A percentile compares a stretch with the other conserved stretches of the same genome.
These are phyloP conservation scores for Triops cancriformis DNA, from an alignment of 1,140 invertebrate genomes.

Conservation along the genomic window DNA sequence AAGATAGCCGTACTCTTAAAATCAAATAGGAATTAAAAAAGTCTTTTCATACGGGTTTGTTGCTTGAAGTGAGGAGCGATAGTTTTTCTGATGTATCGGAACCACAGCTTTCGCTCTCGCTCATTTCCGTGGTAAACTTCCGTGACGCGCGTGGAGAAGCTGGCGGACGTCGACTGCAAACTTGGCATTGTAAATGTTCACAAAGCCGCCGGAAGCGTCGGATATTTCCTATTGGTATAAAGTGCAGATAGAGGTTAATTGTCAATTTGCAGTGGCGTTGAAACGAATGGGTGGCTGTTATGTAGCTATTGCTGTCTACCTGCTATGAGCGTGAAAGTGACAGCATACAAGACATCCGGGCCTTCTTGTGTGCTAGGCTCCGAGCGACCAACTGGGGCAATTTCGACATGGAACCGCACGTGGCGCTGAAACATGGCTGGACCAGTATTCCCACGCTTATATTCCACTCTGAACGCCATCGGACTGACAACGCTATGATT, in stretches of 20 bases:
- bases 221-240: conserved; percentile 68
- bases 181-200: conserved; percentile 88
- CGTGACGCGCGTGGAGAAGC: conserved; percentile 59
- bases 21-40: background rate
- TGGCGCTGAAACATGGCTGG: conserved; percentile 94
- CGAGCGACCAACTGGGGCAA: conserved; percentile 46
- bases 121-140: conserved; percentile 56
- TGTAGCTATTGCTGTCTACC: conserved; percentile 49
- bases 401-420: conserved; percentile 83
- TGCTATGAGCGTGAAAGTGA: conserved; percentile 91
- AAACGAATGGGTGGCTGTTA: conserved; percentile 29
- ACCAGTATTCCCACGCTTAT: conserved; percentile 82
- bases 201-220: conserved; percentile 88
- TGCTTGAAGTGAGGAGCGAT: conserved; percentile 38
- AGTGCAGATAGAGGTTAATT: conserved; percentile 29
- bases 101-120: conserved; percentile 71
- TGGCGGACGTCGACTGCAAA: conserved; percentile 57
- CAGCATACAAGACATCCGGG: conserved; percentile 73
- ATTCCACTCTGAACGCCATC: conserved; percentile 96
- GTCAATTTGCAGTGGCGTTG: conserved; percentile 19
- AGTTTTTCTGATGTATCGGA: conserved; percentile 70
- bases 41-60: background rate
- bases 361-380: conserved; percentile 41
- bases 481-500: conserved; percentile 97
- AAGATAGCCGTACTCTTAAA: too few species aligned